Evolutionary conservation across 92 coral and sea anemone species (phyloP), one percentile per base, ranked within the genome.

Genomic region (Chrysogorgia sp.): DNA sequence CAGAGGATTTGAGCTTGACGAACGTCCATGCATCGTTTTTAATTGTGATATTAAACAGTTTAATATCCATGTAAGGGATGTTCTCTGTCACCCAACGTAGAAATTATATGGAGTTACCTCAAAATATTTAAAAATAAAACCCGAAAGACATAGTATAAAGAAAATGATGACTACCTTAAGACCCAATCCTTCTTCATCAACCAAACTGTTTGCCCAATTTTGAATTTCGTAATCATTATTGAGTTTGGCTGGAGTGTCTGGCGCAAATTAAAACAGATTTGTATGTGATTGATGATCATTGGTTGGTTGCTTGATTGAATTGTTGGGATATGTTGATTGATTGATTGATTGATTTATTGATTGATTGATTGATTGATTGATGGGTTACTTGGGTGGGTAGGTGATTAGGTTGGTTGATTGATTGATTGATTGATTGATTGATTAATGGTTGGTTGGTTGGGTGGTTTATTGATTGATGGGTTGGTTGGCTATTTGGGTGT

Each of bases 111-210:
- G 26, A 4, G 62, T 28, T 24, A 40, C 5, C 48, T 47, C 1
- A 63, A 24, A 66, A 29, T 7, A 29, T 50, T 21, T 8, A 5
- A 37, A 5, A 12, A 37, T 37, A 12, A 4, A 37, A 4, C 5
- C 12, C 12, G 6, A 37, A 4, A 12, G 5, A 5, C 43, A 37
- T 13, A 22, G 15, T 1, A 28, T 40, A n/a, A 41, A 19, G 9
- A 40, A 45, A 5, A 8, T 24, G 3, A 30, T 1, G 2, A 34
- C 25, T 84, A 92, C 97, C 96, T 81, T 76, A 25, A 93, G 87
- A 41, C 97, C 96, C 28, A 93, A 88, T n/a, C 97, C 97, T 57
- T 93, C 97, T 7, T 84, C 90, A 57, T 93, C 97, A 1, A 96
- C 90, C 81, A 93, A 80, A 90, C 89, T 93, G 77, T 93, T 90